Evolutionary conservation across 2,797 vertebrate genomes (phyloP), one percentile per base, ranked within the genome.

Genomic region (Halcyon chelicuti): DNA sequence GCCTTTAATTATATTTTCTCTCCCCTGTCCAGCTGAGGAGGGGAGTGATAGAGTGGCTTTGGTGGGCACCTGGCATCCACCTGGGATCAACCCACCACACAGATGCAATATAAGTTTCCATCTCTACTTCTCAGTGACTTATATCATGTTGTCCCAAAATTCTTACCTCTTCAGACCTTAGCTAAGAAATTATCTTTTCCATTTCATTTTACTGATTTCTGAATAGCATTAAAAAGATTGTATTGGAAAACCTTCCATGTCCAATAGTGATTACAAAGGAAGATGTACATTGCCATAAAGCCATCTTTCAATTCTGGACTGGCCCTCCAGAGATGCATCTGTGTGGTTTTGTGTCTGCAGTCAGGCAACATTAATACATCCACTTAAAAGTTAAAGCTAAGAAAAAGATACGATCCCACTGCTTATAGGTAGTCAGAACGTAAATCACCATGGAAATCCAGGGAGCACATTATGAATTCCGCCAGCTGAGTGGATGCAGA

Each of bases 371-470:
- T 14, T 35, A 39, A n/a, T 26, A 47, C 0, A 7, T 40, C 25
- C 52, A 74, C 31, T 60, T 47, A 14, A 74, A 87, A 83, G 35
- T 35, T 20, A 63, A 47, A 83, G 21, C n/a, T 39, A 16, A 74
- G 65, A 22, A 62, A 76, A 82, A 63, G 16, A 23, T 63, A 25
- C 42, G n/a, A 77, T 52, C 42, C 81, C 40, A 10, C 49, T 72
- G 19, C 60, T 62, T 67, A 40, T 0, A 79, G 63, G 52, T 5
- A 79, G 67, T 21, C 60, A 76, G 73, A 83, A 87, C 17, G 47
- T 75, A 90, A 89, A 88, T 93, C 57, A 66, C 72, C 47, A 52
- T 72, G 90, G 92, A 90, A 93, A 94, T 88, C 47, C 3, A 44
- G 20, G 61, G 70, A 80, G 88, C 68, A 49, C 35, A 61, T 86